Base-by-base conservation (phyloP, 2,113 vertebrate genomes). In the Tylochromis polylepis region DNA sequence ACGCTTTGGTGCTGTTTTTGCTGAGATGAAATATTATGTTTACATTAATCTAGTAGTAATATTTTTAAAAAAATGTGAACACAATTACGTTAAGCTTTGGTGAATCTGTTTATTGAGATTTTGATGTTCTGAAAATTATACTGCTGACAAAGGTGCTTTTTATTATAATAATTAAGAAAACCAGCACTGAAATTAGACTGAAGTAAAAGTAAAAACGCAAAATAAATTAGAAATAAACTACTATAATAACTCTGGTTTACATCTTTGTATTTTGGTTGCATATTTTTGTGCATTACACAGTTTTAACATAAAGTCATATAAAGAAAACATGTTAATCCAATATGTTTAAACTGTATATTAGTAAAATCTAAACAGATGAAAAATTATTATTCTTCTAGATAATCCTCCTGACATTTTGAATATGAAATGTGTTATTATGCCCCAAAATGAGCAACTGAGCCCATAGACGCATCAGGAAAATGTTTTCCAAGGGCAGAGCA, bases 171-270 rank as follows among this genome's bases (percentile, higher is more conserved):
- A 43, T 60, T 31, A 60, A 20, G 8, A 60, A 58, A 58, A 62
- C 5, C 29, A 34, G 29, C 29, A 62, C 29, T 34, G 5, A 65
- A n/a, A 65, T 5, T 14, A 46, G 3, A 41, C 14, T 59, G 15
- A 59, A 59, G 0, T 59, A 9, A 59, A 67, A 70, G 41, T 41
- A 0, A 43, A 70, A 70, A 43, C 36, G 43, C 12, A 10, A 43
- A 70, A 10, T 16, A 67, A 67, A 67, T 41, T 67, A 70, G n/a
- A 43, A 70, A 70, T 27, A 46, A 72, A 43, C 65, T 10, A 72
- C 38, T 72, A 46, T 46, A 36, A 12, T 36, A 46, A 46, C 14
- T 46, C n/a, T 0, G 0, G 8, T 72, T 72, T 46, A 46, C 65
- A 22, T 27, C 22, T 46, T 72, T 46, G 43, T 27, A 72, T 16